Base-by-base conservation (phyloP, 2,113 vertebrate genomes). In the Pelecanoides urinatrix region DNA sequence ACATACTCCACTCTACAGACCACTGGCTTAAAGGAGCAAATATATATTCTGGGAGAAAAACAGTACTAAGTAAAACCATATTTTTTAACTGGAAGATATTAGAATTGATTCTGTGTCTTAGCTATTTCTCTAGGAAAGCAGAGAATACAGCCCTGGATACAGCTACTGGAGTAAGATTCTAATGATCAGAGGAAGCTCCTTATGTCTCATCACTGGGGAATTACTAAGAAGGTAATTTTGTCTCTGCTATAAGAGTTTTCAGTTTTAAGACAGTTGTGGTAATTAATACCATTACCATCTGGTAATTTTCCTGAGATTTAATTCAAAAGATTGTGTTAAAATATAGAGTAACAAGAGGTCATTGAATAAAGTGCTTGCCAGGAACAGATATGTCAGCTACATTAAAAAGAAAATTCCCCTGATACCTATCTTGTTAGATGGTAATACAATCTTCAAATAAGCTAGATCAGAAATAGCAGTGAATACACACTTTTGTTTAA, bases 321-420 rank as follows among this genome's bases (percentile, higher is more conserved):
- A 91, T 76, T 93, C 52, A 90, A 97, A 93, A 94, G 38, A 50
- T 61, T 70, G 59, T 96, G 76, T 97, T 88, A 94, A 96, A 93
- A 97, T 75, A 50, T 63, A 94, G 77, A 96, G 42, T 82, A 90
- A 91, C 49, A 95, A 90, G 38, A 90, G 78, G 61, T 81, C 92
- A 88, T 12, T 89, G 91, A 92, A 88, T 61, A 29, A 88, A 93
- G 47, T 61, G 42, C 36, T 82, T 97, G 92, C 95, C 83, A 91
- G 76, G 82, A 96, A 68, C 49, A 81, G 42, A 66, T 73, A 34
- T 55, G 47, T 75, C 58, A 84, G 25, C 30, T 79, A 53, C 70
- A 65, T 84, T 93, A 74, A 90, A 91, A 86, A 50, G n/a, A 70
- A 38, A 16, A 44, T 34, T 90, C 50, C 19, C 21, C 42, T 55